Conservation (phyloP, 2,113 vertebrate genomes). For the Circaetus cinerascens region DNA sequence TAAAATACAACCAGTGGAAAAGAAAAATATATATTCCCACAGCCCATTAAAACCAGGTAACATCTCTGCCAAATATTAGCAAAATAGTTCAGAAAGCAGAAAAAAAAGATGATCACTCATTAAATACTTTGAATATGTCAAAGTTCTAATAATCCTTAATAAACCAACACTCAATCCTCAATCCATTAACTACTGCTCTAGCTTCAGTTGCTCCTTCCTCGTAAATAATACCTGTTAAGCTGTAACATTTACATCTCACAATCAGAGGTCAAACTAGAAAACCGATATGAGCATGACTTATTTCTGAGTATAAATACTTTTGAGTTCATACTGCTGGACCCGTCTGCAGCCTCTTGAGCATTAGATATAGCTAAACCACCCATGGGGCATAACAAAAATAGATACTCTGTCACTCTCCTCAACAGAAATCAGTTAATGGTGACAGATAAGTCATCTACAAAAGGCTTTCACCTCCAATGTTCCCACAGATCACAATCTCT, state of each 20-base stretch:
- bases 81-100: not conserved
- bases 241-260: not conserved
- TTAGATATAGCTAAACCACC: not conserved
- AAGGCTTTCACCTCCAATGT: not conserved
- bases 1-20: not conserved
- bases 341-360: not conserved
- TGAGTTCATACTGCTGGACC: not conserved
- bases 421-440: not conserved
- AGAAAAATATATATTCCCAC: not conserved
- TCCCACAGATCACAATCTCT: not conserved
- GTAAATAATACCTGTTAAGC: not conserved
- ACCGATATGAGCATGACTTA: not conserved
- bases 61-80: not conserved
- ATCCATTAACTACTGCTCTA: not conserved
- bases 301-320: not conserved
- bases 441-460: not conserved
- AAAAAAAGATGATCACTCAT: not conserved
- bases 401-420: not conserved
- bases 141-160: not conserved
- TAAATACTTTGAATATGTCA: not conserved
- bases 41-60: not conserved
- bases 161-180: not conserved
- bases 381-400: not conserved
- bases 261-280: not conserved
- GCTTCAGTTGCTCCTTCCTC: not conserved